Conservation (phyloP, 2,113 vertebrate species). For the Uria lomvia region DNA sequence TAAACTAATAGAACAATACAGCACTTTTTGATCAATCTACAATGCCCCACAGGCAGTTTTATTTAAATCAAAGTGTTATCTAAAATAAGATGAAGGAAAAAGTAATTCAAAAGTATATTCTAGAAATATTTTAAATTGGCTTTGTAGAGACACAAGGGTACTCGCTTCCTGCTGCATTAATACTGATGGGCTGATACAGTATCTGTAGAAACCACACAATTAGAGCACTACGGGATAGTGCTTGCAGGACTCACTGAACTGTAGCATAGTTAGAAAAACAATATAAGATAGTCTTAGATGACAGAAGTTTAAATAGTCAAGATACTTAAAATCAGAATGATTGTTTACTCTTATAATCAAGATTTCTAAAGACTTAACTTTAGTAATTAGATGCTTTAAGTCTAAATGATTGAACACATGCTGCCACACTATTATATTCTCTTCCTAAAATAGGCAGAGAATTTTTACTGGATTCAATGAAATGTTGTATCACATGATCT, state of each 20-base stretch:
- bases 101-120: slow-evolving; percentile 12
- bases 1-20: slow-evolving; percentile 27
- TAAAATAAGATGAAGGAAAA: slow-evolving; percentile 59
- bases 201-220: slow-evolving; percentile 18
- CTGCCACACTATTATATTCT: neutral
- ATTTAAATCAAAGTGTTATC: slow-evolving; percentile 67
- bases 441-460: neutral
- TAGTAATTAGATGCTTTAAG: neutral
- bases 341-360: neutral
- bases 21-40: slow-evolving; percentile 15
- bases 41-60: slow-evolving; percentile 18
- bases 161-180: slow-evolving; percentile 38
- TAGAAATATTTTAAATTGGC: slow-evolving; percentile 40
- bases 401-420: neutral
- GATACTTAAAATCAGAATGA: neutral
- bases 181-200: slow-evolving; percentile 9
- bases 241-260: neutral
- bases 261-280: neutral
- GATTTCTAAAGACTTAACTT: neutral
- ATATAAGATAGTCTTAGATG: neutral
- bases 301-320: neutral
- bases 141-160: slow-evolving; percentile 32
- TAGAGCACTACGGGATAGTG: neutral
- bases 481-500: neutral
- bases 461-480: neutral